These are phyloP conservation scores for Microcaecilia unicolor DNA, from an alignment of 2,797 vertebrate species.

Conservation along the genomic window DNA sequence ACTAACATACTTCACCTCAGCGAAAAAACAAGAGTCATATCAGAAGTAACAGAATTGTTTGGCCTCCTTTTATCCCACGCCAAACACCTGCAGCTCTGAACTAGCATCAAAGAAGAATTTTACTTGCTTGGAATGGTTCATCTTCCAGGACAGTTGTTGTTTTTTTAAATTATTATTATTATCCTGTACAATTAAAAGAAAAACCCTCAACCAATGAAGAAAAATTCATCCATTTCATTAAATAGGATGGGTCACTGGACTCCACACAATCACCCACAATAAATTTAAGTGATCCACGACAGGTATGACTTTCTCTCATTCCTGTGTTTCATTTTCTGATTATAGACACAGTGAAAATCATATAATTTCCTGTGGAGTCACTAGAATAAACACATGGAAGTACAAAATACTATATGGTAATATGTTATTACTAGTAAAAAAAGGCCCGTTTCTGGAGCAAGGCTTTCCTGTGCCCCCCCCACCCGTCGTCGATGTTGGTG, in stretches of 20 bases:
- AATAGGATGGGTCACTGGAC: not conserved
- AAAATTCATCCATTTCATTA: too few species aligned
- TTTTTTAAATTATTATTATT: not conserved
- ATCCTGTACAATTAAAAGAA: not conserved
- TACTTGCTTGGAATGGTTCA: not conserved
- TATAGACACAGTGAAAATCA: not conserved
- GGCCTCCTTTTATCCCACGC: slow-evolving; percentile 12
- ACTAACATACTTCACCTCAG: slow-evolving; percentile 12
- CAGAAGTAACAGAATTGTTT: slow-evolving; percentile 20
- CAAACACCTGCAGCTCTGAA: slow-evolving; percentile 21
- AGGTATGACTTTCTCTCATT: too few species aligned
- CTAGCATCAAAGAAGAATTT: slow-evolving; percentile 2
- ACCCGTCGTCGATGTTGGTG: too few species aligned
- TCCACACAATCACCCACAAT: not conserved
- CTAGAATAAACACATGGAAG: not conserved
- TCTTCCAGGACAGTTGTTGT: not conserved
- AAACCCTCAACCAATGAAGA: too few species aligned
- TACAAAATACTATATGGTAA: not conserved
- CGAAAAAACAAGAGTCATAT: slow-evolving; percentile 7
- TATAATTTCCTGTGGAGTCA: not conserved
- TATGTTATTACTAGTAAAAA: too few species aligned
- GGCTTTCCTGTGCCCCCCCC: too few species aligned
- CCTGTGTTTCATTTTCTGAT: not conserved
- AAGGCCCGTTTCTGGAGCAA: too few species aligned
- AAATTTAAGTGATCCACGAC: too few species aligned